phyloP scores from a whole-genome alignment of 2,113 vertebrate species.

The Australoheros scitulus region DNA sequence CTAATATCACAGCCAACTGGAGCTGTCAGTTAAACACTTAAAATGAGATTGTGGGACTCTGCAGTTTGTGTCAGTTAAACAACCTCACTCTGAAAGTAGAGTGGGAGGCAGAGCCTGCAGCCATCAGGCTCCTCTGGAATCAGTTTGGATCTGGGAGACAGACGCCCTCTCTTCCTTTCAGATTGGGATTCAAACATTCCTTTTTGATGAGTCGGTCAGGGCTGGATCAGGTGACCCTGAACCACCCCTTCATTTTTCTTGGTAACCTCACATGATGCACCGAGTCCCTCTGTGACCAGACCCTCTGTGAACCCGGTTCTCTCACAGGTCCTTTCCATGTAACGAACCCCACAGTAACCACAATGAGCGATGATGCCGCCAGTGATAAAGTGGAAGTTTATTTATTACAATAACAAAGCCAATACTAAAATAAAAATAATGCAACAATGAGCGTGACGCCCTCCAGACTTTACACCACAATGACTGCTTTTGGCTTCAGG shows the following conservation, averaged over 20 bases:
- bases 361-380: neutral
- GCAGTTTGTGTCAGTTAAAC: neutral
- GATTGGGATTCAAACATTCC: neutral
- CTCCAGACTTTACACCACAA: neutral
- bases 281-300: neutral
- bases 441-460: accelerated
- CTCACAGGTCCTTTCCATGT: neutral
- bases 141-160: neutral
- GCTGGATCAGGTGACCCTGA: neutral
- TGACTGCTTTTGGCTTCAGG: neutral
- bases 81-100: neutral
- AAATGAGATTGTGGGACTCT: accelerated
- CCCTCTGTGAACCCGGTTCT: neutral
- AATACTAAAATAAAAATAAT: neutral
- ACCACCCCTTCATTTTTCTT: neutral
- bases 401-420: neutral
- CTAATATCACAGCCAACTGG: neutral
- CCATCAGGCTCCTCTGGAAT: too few species aligned
- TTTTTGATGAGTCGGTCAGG: accelerated
- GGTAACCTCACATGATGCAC: accelerated
- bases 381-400: neutral
- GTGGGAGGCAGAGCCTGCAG: neutral
- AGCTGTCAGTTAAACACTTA: neutral
- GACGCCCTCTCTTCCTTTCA: neutral
- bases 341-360: neutral